Evolutionary conservation across 2,797 vertebrate genomes (phyloP).

Genomic region (Propithecus deckenii): DNA sequence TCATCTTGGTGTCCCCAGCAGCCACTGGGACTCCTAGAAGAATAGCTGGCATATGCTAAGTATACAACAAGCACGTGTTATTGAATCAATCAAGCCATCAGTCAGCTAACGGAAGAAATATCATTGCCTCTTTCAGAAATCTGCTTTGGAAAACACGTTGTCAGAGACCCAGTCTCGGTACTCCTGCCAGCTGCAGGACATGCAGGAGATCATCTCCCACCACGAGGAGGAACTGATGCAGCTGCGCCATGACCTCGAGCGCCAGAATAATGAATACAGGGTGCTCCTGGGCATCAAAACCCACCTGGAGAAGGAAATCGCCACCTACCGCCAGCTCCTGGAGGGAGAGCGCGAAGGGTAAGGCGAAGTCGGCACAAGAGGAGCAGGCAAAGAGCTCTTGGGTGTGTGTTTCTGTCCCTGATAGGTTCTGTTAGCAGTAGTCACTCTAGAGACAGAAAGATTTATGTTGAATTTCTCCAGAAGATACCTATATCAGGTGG

Average conservation of each 20-base stretch:
- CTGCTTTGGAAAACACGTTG: conserved; percentile 83
- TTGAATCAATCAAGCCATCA: neutral
- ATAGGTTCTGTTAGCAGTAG: accelerated
- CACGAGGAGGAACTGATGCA: conserved; percentile 84
- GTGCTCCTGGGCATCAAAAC: conserved; percentile 88
- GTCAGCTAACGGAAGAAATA: neutral
- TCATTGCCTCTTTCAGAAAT: conserved; percentile 81
- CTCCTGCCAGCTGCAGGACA: conserved; percentile 80
- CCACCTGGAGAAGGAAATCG: conserved; percentile 88
- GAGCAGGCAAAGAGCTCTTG: neutral
- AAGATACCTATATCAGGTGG: neutral
- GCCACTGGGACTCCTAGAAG: neutral
- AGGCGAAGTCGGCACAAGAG: conserved; percentile 60
- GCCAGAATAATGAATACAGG: conserved; percentile 84
- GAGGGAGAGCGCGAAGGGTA: conserved; percentile 84
- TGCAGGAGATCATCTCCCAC: conserved; percentile 84
- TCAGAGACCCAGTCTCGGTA: conserved; percentile 81
- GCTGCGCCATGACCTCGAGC: conserved; percentile 82
- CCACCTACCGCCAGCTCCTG: conserved; percentile 87
- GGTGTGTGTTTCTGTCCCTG: accelerated
- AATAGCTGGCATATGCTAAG: accelerated
- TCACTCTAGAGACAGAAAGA: neutral
- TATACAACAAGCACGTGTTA: neutral
- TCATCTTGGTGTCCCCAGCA: neutral
- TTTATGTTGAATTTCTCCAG: neutral